These are phyloP conservation scores for Brenthis daphne DNA, from an alignment of 2,888 invertebrate species.

Conservation along the genomic window DNA sequence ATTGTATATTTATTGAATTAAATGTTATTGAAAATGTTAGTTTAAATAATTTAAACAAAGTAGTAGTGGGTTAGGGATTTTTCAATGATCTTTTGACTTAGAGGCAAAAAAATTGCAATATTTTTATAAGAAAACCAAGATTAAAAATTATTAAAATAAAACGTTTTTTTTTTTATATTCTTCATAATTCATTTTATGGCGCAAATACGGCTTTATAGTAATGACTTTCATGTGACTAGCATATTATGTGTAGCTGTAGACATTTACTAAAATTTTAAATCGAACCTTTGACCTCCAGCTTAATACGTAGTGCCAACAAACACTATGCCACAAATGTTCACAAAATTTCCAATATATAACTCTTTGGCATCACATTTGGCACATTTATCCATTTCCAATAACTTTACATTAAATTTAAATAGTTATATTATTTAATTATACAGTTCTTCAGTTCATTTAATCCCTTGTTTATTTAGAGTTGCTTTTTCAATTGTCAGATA, in stretches of 20 bases:
- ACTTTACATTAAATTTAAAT: slow-evolving; percentile 23
- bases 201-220: neutral
- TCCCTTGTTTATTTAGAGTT: slow-evolving; percentile 56
- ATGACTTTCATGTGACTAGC: no score
- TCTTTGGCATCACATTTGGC: slow-evolving; percentile 22
- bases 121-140: neutral
- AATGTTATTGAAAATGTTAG: no score
- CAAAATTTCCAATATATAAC: neutral
- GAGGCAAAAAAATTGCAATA: neutral
- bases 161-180: no score
- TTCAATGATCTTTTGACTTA: no score
- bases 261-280: neutral
- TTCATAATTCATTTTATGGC: neutral
- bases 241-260: no score
- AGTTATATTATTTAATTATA: slow-evolving; percentile 49
- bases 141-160: no score
- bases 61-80: no score
- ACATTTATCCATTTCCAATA: slow-evolving; percentile 17
- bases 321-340: neutral
- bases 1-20: no score
- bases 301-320: neutral
- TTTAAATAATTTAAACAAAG: no score
- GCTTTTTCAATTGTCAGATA: slow-evolving; percentile 24
- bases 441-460: slow-evolving; percentile 77
- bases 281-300: neutral